Percentiles rank a stretch among this genome's conserved stretches.
These are phyloP conservation scores for Chrysopilus asiliformis DNA, from an alignment of 2,888 invertebrate genomes.

Conservation along the genomic window DNA sequence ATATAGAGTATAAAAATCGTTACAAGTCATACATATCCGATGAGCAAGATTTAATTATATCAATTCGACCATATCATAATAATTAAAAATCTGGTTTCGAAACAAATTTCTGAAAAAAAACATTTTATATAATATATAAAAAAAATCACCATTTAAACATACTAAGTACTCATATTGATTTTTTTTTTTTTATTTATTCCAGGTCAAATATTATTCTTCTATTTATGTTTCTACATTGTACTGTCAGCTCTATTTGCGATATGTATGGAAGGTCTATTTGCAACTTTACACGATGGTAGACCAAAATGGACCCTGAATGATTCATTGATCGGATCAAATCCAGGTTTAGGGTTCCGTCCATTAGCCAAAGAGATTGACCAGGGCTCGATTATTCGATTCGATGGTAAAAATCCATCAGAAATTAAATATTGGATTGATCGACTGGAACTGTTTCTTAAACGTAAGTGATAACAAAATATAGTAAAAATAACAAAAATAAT, in stretches of 20 bases:
- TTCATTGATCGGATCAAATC: slow-evolving; percentile 60
- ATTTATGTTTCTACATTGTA: slow-evolving; percentile 72
- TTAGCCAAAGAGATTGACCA: slow-evolving; percentile 40
- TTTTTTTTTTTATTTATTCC: slow-evolving; percentile 35
- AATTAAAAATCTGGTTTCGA: neutral
- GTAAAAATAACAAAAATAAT: slow-evolving; percentile 1
- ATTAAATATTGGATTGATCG: slow-evolving; percentile 41
- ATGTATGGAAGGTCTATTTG: slow-evolving; percentile 70
- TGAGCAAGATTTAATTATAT: neutral
- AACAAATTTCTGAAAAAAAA: neutral
- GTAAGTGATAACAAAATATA: slow-evolving; percentile 34
- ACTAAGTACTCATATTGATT: neutral
- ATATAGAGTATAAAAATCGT: no score
- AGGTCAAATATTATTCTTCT: slow-evolving; percentile 76
- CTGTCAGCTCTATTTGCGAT: slow-evolving; percentile 73
- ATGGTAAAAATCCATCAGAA: slow-evolving; percentile 39
- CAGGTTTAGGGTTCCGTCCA: slow-evolving; percentile 54
- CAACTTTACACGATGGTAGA: slow-evolving; percentile 49
- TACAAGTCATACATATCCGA: no score
- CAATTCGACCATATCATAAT: neutral
- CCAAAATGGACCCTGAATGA: slow-evolving; percentile 63
- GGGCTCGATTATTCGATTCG: slow-evolving; percentile 48
- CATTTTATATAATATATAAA: neutral
- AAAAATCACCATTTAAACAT: neutral
- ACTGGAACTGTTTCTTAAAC: slow-evolving; percentile 42